These are phyloP conservation scores for Cryptus viduatorius DNA, from an alignment of 2,888 invertebrate species.

Conservation along the genomic window DNA sequence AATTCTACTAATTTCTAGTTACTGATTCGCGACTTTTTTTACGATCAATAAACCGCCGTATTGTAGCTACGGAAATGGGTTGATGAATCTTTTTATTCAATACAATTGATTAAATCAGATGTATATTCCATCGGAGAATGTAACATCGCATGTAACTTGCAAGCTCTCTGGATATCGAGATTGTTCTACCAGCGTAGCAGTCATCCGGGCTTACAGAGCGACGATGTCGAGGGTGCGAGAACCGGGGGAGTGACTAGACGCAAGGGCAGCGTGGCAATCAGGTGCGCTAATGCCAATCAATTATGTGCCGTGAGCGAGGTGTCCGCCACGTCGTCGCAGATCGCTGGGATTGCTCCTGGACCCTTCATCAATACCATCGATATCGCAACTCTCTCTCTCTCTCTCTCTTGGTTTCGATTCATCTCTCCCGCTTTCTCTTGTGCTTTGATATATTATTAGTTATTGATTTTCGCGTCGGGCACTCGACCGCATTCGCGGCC, in stretches of 20 bases:
- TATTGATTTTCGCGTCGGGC: slow-evolving; percentile 61
- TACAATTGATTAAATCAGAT: neutral
- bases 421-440: neutral
- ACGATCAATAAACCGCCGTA: too few relatives aligned
- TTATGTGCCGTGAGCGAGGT: slow-evolving; percentile 78
- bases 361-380: slow-evolving; percentile 61
- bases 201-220: slow-evolving; percentile 39
- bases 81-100: neutral
- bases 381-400: slow-evolving; percentile 34
- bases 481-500: slow-evolving; percentile 46
- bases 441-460: slow-evolving; percentile 38
- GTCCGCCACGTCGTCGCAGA: slow-evolving; percentile 37
- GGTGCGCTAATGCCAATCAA: slow-evolving; percentile 84
- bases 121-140: neutral
- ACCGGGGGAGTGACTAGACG: slow-evolving; percentile 56
- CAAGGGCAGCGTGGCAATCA: slow-evolving; percentile 79
- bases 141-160: neutral
- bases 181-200: neutral
- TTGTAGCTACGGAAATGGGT: too few relatives aligned
- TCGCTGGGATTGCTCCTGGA: slow-evolving; percentile 17
- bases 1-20: too few relatives aligned
- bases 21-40: too few relatives aligned
- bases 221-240: slow-evolving; percentile 43
- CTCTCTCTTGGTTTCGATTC: slow-evolving; percentile 11
- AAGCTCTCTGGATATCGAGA: neutral